A percentile compares a stretch with the other conserved stretches of the same genome.
Conservation (phyloP, 2,113 vertebrate species). For the Anarhynchus alexandrinus region DNA sequence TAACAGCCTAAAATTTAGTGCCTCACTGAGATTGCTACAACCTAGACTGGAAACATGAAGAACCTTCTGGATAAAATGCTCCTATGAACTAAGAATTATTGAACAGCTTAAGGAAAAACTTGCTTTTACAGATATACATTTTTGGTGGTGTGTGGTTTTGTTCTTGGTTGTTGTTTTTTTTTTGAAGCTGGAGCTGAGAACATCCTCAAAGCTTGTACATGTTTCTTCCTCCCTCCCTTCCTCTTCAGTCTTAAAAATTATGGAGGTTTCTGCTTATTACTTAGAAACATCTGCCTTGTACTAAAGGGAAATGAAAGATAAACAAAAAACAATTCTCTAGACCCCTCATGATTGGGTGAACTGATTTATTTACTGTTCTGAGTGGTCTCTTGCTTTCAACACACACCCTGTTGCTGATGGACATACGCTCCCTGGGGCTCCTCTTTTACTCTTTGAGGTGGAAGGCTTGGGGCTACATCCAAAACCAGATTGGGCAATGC, state of each 20-base stretch:
- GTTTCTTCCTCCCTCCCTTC: background rate
- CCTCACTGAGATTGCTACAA: constrained; percentile 43
- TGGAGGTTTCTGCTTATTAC: constrained; percentile 18
- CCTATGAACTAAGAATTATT: constrained; percentile 39
- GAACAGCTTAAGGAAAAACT: constrained; percentile 13
- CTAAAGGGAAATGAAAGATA: constrained; percentile 44
- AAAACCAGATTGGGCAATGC: background rate
- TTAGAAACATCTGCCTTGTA: constrained; percentile 33
- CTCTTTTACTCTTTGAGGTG: background rate
- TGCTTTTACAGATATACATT: constrained; percentile 9
- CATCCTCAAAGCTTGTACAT: background rate
- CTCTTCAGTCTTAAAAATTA: constrained; percentile 4
- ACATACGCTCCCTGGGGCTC: background rate
- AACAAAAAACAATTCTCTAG: constrained; percentile 17
- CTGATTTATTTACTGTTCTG: constrained; percentile 17
- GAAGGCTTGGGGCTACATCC: background rate
- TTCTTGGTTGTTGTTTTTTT: background rate
- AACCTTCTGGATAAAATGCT: constrained; percentile 40
- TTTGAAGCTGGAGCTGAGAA: constrained; percentile 6
- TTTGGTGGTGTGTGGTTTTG: constrained; percentile 26
- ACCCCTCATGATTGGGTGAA: background rate
- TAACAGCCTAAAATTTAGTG: constrained; percentile 21
- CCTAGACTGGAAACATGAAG: constrained; percentile 42
- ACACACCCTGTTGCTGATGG: background rate
- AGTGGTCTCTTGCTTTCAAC: constrained; percentile 3